Evolutionary conservation across 2,888 invertebrate genomes (phyloP).

Genomic region (Drosophila mimica): DNA sequence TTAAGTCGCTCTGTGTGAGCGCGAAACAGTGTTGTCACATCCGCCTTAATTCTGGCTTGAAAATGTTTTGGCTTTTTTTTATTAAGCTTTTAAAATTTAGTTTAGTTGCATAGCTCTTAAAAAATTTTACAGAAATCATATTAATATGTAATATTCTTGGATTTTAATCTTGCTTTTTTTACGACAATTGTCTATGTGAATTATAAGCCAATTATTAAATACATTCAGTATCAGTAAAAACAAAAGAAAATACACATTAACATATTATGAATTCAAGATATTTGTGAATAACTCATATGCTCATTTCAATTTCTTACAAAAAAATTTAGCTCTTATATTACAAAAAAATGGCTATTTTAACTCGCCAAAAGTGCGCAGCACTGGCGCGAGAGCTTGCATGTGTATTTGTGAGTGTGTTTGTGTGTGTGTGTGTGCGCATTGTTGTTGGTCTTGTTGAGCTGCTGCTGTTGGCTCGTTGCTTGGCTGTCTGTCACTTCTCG

Average conservation of each 20-base stretch:
- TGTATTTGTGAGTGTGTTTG: slow-evolving; percentile 18
- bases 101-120: background rate
- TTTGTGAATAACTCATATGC: background rate
- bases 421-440: slow-evolving; percentile 48
- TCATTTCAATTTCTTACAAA: background rate
- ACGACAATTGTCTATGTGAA: background rate
- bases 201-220: background rate
- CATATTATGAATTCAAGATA: background rate
- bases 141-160: background rate
- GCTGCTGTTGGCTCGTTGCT: slow-evolving; percentile 60
- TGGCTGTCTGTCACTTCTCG: slow-evolving; percentile 82
- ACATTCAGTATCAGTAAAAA: background rate
- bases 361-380: background rate
- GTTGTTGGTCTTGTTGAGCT: slow-evolving; percentile 73
- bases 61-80: background rate
- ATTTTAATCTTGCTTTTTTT: background rate
- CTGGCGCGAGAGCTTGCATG: slow-evolving; percentile 21
- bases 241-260: background rate
- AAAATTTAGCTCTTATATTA: background rate
- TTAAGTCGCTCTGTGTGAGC: slow-evolving; percentile 55
- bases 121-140: background rate
- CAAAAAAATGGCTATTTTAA: background rate
- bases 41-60: background rate
- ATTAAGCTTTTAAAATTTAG: background rate
- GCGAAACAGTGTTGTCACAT: slow-evolving; percentile 19